A percentile compares a stretch with the other conserved stretches of the same genome.
phyloP scores from a whole-genome alignment of 2,113 vertebrate species.

The Petrocephalus zakoni region DNA sequence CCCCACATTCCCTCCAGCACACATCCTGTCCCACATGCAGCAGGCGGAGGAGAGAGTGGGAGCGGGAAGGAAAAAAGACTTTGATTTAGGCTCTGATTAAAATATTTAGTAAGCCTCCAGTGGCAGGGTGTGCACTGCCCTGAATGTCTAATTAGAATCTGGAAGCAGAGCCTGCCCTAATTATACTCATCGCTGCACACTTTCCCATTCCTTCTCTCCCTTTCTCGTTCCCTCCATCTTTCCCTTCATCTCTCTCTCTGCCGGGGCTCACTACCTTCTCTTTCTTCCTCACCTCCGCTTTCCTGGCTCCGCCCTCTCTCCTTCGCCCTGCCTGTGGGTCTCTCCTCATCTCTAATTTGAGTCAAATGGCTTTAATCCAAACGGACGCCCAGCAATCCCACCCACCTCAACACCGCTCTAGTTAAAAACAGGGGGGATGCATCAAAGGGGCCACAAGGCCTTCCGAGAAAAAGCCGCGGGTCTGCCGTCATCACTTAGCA shows the following conservation, averaged over 20 bases:
- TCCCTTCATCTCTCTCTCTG: conserved; percentile 3
- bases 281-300: conserved; percentile 6
- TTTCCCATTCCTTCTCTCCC: conserved; percentile 27
- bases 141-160: conserved; percentile 48
- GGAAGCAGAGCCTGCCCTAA: conserved; percentile 36
- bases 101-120: conserved; percentile 43
- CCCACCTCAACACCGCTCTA: not conserved
- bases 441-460: not conserved
- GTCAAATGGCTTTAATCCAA: conserved; percentile 20
- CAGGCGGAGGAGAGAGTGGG: not conserved
- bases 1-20: conserved; percentile 34
- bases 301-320: not conserved
- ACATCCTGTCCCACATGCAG: conserved; percentile 36
- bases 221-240: conserved; percentile 20
- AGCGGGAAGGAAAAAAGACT: conserved; percentile 9
- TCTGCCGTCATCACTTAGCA: not conserved
- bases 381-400: not conserved
- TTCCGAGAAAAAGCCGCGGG: not conserved
- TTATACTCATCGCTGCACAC: conserved; percentile 33
- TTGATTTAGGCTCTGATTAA: conserved; percentile 45
- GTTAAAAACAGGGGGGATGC: not conserved
- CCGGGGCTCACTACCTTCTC: not conserved
- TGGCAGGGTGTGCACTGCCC: conserved; percentile 32
- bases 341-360: conserved; percentile 30
- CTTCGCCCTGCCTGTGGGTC: not conserved